Percentiles rank a stretch among this genome's conserved stretches.
These are phyloP conservation scores for Hylomyscus alleni DNA, from an alignment of 2,797 vertebrate species.

Conservation along the genomic window DNA sequence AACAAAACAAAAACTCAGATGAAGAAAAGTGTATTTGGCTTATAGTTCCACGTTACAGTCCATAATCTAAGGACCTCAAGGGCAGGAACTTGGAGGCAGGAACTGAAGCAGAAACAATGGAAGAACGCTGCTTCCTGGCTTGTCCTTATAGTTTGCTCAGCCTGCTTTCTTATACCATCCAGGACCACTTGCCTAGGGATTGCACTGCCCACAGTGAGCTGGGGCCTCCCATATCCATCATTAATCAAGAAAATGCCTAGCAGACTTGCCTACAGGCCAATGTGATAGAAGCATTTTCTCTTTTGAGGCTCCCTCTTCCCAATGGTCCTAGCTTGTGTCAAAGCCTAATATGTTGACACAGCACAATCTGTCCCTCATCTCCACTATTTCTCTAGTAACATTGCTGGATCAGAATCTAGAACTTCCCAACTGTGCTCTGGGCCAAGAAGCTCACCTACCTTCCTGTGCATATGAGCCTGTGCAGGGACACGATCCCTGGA, in stretches of 20 bases:
- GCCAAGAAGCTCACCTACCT: not conserved
- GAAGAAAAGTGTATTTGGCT: not conserved
- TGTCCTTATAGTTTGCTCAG: not conserved
- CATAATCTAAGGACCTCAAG: not conserved
- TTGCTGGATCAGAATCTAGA: not conserved
- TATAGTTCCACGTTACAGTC: not conserved
- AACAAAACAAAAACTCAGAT: too few relatives aligned
- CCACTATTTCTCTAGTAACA: fast-evolving
- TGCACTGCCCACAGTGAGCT: not conserved
- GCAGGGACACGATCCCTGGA: too few relatives aligned
- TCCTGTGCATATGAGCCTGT: not conserved
- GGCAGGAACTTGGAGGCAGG: not conserved
- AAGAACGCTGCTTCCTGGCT: not conserved
- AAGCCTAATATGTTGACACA: not conserved
- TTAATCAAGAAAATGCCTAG: not conserved
- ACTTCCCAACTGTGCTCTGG: not conserved
- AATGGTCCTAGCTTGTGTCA: not conserved
- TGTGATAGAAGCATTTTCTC: not conserved
- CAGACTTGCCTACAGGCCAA: not conserved
- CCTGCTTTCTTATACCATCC: not conserved
- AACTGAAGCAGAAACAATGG: not conserved
- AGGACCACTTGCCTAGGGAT: not conserved
- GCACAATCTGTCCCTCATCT: fast-evolving
- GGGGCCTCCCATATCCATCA: not conserved
- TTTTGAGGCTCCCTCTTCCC: not conserved